Percentiles rank a stretch among this genome's conserved stretches.
Conservation (phyloP, 2,113 vertebrate species). For the Lepus europaeus region DNA sequence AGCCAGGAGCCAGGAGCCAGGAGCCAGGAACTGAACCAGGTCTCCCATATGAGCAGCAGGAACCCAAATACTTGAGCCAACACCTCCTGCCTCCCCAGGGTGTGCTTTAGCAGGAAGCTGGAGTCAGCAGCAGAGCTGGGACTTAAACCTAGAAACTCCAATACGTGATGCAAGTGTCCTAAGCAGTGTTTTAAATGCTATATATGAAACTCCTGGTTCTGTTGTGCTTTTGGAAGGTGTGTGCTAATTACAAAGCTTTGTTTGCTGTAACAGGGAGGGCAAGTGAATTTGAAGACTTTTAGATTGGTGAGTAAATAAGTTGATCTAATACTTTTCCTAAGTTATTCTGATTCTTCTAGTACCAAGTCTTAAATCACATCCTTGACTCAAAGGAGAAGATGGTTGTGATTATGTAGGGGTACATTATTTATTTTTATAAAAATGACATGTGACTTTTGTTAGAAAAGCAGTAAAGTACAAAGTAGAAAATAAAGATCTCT, state of each 20-base stretch:
- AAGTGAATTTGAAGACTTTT: neutral
- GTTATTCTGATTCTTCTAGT: conserved; percentile 17
- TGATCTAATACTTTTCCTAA: neutral
- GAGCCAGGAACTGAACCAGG: no score
- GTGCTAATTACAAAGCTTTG: neutral
- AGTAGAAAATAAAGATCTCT: conserved; percentile 5
- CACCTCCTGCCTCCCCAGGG: no score
- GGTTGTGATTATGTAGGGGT: conserved; percentile 7
- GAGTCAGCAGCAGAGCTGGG: no score
- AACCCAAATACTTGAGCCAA: no score
- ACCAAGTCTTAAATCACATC: neutral
- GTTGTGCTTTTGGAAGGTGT: neutral
- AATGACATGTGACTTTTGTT: conserved; percentile 2
- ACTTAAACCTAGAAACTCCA: no score
- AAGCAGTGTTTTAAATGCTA: no score
- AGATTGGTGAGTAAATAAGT: neutral
- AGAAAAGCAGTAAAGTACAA: neutral
- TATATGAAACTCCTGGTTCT: no score
- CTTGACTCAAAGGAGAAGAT: neutral
- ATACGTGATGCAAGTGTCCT: no score
- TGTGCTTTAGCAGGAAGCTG: no score
- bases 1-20: no score
- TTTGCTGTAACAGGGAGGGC: neutral
- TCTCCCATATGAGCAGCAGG: no score
- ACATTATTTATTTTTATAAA: conserved; percentile 28